Evolutionary conservation across 2,797 vertebrate species (phyloP).

Genomic region (Melanotaenia trifasciata): DNA sequence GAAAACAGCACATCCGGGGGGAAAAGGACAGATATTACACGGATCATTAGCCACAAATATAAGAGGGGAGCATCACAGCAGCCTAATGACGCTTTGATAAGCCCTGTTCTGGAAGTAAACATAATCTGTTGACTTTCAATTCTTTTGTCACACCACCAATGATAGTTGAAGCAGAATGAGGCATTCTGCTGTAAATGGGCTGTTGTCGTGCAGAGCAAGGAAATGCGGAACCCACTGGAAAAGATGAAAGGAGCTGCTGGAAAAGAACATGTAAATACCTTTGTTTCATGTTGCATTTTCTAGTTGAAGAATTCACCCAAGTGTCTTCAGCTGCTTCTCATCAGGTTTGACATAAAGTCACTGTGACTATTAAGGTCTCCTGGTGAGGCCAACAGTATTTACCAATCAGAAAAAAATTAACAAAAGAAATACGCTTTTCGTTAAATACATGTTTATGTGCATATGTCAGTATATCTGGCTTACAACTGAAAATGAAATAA

Average conservation of each 20-base stretch:
- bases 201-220: slow-evolving; percentile 40
- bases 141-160: slow-evolving; percentile 79
- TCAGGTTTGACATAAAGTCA: slow-evolving; percentile 48
- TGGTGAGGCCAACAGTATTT: slow-evolving; percentile 31
- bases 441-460: too few species aligned
- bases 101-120: slow-evolving; percentile 85
- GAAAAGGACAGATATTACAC: slow-evolving; percentile 86
- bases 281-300: slow-evolving; percentile 36
- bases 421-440: too few species aligned
- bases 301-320: slow-evolving; percentile 4
- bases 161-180: slow-evolving; percentile 75
- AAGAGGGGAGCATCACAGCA: slow-evolving; percentile 75
- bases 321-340: slow-evolving; percentile 46
- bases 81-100: slow-evolving; percentile 88
- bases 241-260: slow-evolving; percentile 31
- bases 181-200: slow-evolving; percentile 63
- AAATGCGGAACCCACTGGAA: slow-evolving; percentile 40
- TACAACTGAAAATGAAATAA: too few species aligned
- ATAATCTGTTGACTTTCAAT: slow-evolving; percentile 87
- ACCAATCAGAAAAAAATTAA: slow-evolving; percentile 31
- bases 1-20: slow-evolving; percentile 78
- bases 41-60: slow-evolving; percentile 89
- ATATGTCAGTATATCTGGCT: too few species aligned
- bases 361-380: slow-evolving; percentile 28
- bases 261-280: slow-evolving; percentile 57